Percentiles rank a stretch among this genome's conserved stretches.
Evolutionary conservation across 2,113 vertebrate species (phyloP).

Genomic region (Phaetusa simplex): DNA sequence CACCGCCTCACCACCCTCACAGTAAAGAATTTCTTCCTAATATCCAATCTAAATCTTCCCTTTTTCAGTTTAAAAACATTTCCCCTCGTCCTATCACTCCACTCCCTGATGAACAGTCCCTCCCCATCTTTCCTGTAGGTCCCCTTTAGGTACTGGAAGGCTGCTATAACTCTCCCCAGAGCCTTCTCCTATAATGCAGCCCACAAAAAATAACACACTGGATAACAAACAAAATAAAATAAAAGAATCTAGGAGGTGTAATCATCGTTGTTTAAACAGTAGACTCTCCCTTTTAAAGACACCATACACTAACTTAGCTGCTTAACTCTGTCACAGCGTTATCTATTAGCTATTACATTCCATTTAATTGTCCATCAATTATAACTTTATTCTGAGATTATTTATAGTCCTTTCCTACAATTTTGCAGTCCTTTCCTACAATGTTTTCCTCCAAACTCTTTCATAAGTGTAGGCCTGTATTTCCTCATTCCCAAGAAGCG

Average conservation of each 20-base stretch:
- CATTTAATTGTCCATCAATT: background rate
- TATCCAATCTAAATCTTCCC: too few relatives aligned
- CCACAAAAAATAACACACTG: background rate
- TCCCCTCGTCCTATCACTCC: too few relatives aligned
- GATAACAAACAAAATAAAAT: background rate
- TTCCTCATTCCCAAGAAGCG: background rate
- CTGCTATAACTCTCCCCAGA: too few relatives aligned
- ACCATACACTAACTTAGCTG: background rate
- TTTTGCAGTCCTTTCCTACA: background rate
- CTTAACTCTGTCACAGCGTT: background rate
- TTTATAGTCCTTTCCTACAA: background rate
- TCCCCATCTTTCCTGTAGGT: too few relatives aligned
- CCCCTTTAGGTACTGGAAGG: too few relatives aligned
- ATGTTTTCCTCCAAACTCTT: background rate
- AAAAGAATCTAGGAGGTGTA: background rate
- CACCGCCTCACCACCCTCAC: too few relatives aligned
- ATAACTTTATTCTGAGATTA: background rate
- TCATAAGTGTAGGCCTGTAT: background rate
- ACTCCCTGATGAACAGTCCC: too few relatives aligned
- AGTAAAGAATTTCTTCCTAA: too few relatives aligned
- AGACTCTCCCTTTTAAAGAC: background rate
- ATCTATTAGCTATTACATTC: background rate
- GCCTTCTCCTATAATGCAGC: too few relatives aligned
- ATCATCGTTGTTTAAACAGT: background rate
- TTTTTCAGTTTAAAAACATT: too few relatives aligned